Evolutionary conservation across 2,797 vertebrate species (phyloP), one percentile per base, ranked within the genome.

Genomic region (Dallia pectoralis): DNA sequence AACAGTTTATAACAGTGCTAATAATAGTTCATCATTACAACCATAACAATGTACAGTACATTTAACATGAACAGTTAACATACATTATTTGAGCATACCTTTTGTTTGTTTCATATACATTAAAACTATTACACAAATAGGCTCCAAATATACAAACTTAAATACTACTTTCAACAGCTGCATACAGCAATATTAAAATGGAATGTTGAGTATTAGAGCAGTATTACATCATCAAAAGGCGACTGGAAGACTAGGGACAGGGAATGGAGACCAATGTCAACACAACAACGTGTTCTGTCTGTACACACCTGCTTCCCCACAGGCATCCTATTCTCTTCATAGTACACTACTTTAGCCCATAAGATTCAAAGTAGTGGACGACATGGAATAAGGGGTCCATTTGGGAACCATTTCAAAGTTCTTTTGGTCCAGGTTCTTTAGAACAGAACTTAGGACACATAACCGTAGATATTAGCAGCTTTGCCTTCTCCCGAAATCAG

Each of bases 41-140:
- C 98, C 96, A 93, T 87, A 88, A 94, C 92, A 97, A 96, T 97
- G 94, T 97, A 98, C 94, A 95, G 92, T 94, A 96, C 96, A 96
- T 96, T 96, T 93, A 93, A 93, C 94, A 93, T 93, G 88, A 93
- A 93, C 92, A 91, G 92, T 95, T 95, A 95, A 25, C 89, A 93
- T 92, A 93, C 90, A 72, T 88, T 87, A 87, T 84, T 85, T 88
- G 95, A 93, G 94, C 94, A 95, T 95, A 94, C 91, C 92, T 93
- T 93, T 87, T 86, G 85, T 92, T 79, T 93, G 92, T 91, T 93
- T 95, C 96, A 97, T 97, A 97, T 97, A 98, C 94, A 96, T 94
- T 92, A 92, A 93, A 96, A 93, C 93, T 97, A 96, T 91, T 94
- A 96, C 95, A 96, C 93, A 90, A 56, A 56, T 53, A 25, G 91